A percentile compares a stretch with the other conserved stretches of the same genome.
Evolutionary conservation across 1,140 invertebrate genomes (phyloP).

Genomic region (Acromyrmex charruanus): DNA sequence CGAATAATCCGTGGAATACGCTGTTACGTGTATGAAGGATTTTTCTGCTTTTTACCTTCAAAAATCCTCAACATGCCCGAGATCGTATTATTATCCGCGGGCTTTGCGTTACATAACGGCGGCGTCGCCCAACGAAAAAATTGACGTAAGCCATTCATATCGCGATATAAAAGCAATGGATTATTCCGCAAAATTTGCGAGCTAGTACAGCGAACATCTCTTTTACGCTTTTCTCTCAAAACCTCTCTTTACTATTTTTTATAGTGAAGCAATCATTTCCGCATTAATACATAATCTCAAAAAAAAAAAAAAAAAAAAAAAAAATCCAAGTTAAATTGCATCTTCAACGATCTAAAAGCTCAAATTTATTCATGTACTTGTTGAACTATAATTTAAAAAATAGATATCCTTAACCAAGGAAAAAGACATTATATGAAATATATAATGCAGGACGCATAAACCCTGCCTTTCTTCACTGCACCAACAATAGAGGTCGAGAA

Average conservation of each 20-base stretch:
- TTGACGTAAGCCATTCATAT: neutral
- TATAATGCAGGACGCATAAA: neutral
- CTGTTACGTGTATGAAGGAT: constrained; percentile 19
- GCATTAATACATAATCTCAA: neutral
- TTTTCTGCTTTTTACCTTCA: constrained; percentile 24
- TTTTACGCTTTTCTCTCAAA: neutral
- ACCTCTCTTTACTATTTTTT: neutral
- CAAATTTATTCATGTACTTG: neutral
- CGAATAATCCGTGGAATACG: constrained; percentile 45
- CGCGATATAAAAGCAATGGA: constrained; percentile 20
- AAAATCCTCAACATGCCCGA: constrained; percentile 37
- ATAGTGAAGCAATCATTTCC: neutral
- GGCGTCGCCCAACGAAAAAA: constrained; percentile 23
- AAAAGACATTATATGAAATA: constrained; percentile 9
- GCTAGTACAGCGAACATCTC: neutral
- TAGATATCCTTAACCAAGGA: neutral
- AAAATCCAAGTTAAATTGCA: constrained; percentile 1
- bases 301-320: neutral
- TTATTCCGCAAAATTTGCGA: constrained; percentile 43
- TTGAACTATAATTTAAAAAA: neutral
- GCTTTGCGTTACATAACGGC: neutral
- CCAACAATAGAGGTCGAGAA: constrained; percentile 35
- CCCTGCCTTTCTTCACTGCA: neutral
- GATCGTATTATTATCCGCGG: constrained; percentile 36
- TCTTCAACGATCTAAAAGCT: neutral